Evolutionary conservation across 2,113 vertebrate species (phyloP).

Genomic region (Engystomops pustulosus): DNA sequence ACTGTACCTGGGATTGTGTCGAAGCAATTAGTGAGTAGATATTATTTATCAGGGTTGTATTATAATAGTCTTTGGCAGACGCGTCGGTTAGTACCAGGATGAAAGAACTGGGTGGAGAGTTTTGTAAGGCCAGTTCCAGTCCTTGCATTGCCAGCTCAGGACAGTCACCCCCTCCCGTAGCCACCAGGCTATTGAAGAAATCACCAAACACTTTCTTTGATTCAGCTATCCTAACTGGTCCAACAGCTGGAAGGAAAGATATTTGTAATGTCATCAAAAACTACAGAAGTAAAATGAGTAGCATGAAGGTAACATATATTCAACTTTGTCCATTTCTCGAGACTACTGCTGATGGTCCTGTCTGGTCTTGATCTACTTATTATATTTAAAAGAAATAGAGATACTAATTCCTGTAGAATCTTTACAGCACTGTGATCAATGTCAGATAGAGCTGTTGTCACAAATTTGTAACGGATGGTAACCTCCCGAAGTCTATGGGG

Average conservation of each 20-base stretch:
- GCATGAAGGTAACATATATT: too few species aligned
- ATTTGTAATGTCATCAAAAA: background rate
- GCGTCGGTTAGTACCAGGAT: conserved; percentile 46
- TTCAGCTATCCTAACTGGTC: conserved; percentile 23
- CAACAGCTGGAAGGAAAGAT: conserved; percentile 1
- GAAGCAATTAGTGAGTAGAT: background rate
- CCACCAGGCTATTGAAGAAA: conserved; percentile 27
- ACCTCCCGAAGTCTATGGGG: too few species aligned
- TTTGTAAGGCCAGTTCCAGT: conserved; percentile 25
- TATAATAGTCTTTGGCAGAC: conserved; percentile 19
- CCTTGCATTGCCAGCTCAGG: conserved; percentile 38
- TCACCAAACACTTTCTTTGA: conserved; percentile 14
- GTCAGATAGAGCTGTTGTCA: too few species aligned
- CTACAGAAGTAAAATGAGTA: too few species aligned
- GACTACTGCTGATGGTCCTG: too few species aligned
- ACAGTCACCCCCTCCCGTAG: conserved; percentile 27
- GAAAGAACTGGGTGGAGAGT: conserved; percentile 31
- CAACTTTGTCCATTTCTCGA: too few species aligned
- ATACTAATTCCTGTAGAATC: too few species aligned
- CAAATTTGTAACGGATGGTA: too few species aligned
- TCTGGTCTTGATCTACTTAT: too few species aligned
- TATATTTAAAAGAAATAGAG: too few species aligned
- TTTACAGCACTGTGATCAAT: too few species aligned
- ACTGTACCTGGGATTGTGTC: conserved; percentile 24
- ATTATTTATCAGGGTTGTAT: background rate